Conservation (phyloP, 2,113 vertebrate genomes). For the Rallus limicola region DNA sequence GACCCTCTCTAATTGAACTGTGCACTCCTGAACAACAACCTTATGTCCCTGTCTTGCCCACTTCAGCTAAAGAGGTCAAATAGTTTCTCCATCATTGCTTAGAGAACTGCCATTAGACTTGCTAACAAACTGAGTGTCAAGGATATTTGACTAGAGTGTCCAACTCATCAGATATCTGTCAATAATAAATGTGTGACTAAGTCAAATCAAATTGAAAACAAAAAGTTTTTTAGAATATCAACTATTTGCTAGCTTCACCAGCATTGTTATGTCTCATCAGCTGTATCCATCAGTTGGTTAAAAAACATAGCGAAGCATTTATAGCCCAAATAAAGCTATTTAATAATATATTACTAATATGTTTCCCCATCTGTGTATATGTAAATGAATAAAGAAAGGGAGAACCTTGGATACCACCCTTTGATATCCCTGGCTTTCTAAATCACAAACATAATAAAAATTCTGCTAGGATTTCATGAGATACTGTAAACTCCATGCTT, state of each 20-base stretch:
- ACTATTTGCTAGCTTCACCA: background rate
- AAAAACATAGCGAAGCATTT: background rate
- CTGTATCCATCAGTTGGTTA: background rate
- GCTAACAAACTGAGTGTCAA: background rate
- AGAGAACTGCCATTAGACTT: background rate
- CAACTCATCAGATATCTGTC: background rate
- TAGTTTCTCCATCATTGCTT: background rate
- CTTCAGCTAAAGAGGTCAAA: background rate
- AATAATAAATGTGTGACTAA: background rate
- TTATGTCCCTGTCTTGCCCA: background rate
- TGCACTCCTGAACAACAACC: background rate
- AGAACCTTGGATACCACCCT: fast-evolving
- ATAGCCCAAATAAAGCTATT: background rate
- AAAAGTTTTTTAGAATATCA: background rate
- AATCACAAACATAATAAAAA: background rate
- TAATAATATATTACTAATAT: background rate
- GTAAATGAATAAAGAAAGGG: background rate
- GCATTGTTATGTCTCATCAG: background rate
- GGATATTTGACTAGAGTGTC: background rate
- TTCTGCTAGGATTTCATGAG: background rate
- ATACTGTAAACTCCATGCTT: fast-evolving
- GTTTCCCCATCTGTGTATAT: background rate
- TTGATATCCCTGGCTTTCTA: background rate
- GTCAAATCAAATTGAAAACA: background rate
- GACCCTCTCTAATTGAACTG: background rate